These are phyloP conservation scores for Artemisiospiza belli DNA, from an alignment of 2,113 vertebrate species.

Conservation along the genomic window DNA sequence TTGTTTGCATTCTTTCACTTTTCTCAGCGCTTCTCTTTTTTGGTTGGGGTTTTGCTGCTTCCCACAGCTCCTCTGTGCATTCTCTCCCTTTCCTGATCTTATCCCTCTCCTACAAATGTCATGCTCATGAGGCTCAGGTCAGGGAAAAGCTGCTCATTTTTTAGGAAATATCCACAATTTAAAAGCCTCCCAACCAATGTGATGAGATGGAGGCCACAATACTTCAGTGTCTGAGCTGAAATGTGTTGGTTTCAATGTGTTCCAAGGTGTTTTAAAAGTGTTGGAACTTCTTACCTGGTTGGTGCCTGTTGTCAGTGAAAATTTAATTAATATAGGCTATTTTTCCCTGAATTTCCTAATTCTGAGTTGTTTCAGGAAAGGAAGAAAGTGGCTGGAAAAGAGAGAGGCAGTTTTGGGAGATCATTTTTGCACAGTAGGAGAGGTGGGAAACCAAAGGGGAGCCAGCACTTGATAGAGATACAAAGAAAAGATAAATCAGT, in stretches of 20 bases:
- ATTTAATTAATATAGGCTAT: accelerated
- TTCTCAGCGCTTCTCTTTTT: not conserved
- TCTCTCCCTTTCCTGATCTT: not conserved
- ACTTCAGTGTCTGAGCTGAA: not conserved
- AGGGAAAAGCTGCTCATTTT: not conserved
- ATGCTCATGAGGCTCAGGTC: accelerated
- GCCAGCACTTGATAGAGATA: not conserved
- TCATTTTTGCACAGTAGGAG: not conserved
- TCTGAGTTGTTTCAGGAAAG: not conserved
- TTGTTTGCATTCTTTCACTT: accelerated
- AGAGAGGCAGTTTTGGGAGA: not conserved
- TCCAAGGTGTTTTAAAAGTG: not conserved
- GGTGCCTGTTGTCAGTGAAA: not conserved
- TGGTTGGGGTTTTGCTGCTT: not conserved
- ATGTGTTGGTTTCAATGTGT: not conserved
- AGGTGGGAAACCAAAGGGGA: not conserved
- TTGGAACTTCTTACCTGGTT: not conserved
- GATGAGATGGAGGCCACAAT: accelerated
- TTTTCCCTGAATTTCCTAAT: not conserved
- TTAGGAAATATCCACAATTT: not conserved
- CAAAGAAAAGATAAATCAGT: not conserved
- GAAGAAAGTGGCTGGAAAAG: not conserved
- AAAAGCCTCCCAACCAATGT: not conserved
- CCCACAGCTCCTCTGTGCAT: not conserved
- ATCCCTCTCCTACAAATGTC: not conserved